Percentiles rank a stretch among this genome's conserved stretches.
Evolutionary conservation across 1,140 invertebrate genomes (phyloP).

Genomic region (Alviniconcha marisindica): DNA sequence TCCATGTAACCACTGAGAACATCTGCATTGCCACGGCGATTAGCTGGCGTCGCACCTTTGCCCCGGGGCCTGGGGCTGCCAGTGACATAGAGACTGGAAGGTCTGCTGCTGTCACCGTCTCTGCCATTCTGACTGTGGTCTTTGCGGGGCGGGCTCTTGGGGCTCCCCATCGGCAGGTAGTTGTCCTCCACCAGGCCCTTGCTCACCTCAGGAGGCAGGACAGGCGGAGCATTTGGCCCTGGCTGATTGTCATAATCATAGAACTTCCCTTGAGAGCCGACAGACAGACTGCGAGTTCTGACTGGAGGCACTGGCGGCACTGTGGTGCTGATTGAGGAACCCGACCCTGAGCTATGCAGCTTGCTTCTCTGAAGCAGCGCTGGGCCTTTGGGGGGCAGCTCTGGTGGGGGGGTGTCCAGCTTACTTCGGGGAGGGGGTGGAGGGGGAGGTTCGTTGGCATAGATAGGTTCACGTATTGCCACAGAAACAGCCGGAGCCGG

Average conservation of each 20-base stretch:
- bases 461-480: conserved; percentile 54
- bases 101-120: conserved; percentile 32
- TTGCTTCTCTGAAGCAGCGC: conserved; percentile 54
- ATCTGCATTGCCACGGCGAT: conserved; percentile 36
- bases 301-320: conserved; percentile 60
- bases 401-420: conserved; percentile 58
- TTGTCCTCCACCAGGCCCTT: conserved; percentile 46
- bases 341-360: conserved; percentile 20
- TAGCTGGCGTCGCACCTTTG: not conserved
- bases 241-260: conserved; percentile 33
- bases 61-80: conserved; percentile 50
- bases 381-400: conserved; percentile 70
- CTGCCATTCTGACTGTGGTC: not conserved
- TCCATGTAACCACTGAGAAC: conserved; percentile 61
- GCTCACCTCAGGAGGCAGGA: conserved; percentile 23
- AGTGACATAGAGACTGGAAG: conserved; percentile 29
- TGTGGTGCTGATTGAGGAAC: not conserved
- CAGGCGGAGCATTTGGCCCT: not conserved
- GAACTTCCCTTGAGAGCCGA: conserved; percentile 37
- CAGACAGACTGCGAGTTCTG: conserved; percentile 45
- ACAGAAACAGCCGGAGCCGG: not conserved
- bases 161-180: conserved; percentile 67
- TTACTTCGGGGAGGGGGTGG: conserved; percentile 40
- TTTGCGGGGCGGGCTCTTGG: conserved; percentile 26
- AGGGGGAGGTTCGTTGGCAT: conserved; percentile 57